Base-by-base conservation (phyloP, 2,113 vertebrate genomes). In the Herpetotheres cachinnans region DNA sequence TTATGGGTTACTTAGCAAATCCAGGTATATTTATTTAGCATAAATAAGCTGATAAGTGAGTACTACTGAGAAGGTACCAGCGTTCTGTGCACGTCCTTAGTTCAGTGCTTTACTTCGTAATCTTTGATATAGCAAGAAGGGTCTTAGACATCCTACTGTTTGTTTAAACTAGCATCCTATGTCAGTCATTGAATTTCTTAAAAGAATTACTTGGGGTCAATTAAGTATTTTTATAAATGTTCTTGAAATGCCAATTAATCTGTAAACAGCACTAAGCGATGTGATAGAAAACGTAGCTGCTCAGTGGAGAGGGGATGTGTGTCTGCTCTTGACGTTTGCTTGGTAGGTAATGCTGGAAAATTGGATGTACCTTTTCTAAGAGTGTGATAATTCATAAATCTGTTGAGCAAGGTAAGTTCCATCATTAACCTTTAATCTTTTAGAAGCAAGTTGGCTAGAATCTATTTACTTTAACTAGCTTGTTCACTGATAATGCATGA, bases 301-400 rank as follows among this genome's bases (percentile, higher is more conserved):
- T 97, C 92, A 81, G 77, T 36, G 95, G 94, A 87, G 91, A 69
- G 89, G 89, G 61, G 96, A 94, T 85, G 89, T 82, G 91, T 97
- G 93, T 70, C 79, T 72, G 47, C 65, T 96, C 85, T 96, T 17
- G 10, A 90, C 26, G 46, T 97, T 96, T 97, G 49, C 90, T 94
- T 49, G 87, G 61, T 74, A 96, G 93, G 95, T 97, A 97, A 97
- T 96, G 94, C 88, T 94, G 82, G 93, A 98, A 98, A 98, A 96
- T 82, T 95, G 80, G 96, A 97, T 81, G 85, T 89, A 86, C 97
- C 91, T 98, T 96, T 94, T 96, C 97, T 97, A 98, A 98, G 93
- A 96, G 96, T 97, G 98, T 98, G 98, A 99, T 98, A 98, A 98
- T 98, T 98, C 97, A 98, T 98, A 98, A 98, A 98, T 98, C 98